These are phyloP conservation scores for Falcaria lacertinaria DNA, from an alignment of 2,888 invertebrate species.

Conservation along the genomic window DNA sequence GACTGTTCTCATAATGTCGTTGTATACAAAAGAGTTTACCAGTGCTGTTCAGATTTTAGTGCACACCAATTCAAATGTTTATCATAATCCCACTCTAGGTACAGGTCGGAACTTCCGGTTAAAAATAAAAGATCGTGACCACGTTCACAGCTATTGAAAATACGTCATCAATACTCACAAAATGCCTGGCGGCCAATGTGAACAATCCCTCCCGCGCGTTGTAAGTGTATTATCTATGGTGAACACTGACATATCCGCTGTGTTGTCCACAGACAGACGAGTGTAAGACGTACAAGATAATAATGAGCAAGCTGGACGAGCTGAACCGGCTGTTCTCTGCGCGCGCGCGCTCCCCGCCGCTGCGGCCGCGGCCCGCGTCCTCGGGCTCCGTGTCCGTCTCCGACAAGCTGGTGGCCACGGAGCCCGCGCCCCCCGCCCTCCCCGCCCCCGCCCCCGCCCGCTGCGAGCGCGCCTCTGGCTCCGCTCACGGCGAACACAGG, in stretches of 20 bases:
- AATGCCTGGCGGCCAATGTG: no score
- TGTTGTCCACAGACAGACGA: slow-evolving; percentile 42
- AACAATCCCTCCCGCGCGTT: no score
- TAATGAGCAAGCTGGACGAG: slow-evolving; percentile 65
- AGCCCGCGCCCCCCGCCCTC: slow-evolving; percentile 29
- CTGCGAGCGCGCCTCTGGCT: slow-evolving; percentile 5
- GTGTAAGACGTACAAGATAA: slow-evolving; percentile 67
- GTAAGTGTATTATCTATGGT: no score
- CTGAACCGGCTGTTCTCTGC: slow-evolving; percentile 42
- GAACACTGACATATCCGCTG: neutral
- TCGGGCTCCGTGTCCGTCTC: slow-evolving; percentile 44
- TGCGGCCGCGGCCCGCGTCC: slow-evolving; percentile 9
- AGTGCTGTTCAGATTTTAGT: no score
- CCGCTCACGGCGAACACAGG: slow-evolving; percentile 6
- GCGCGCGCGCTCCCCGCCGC: slow-evolving; percentile 15
- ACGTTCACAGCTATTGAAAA: no score
- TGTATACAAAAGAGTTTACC: no score
- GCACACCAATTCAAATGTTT: no score
- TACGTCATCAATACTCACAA: no score
- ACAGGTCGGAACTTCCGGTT: no score
- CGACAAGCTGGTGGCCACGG: slow-evolving; percentile 54
- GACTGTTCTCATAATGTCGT: no score
- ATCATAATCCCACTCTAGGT: no score
- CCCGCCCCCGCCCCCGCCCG: slow-evolving; percentile 24
- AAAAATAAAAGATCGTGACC: no score